Conservation (phyloP, 2,797 vertebrate species). For the Muscicapa comitata region DNA sequence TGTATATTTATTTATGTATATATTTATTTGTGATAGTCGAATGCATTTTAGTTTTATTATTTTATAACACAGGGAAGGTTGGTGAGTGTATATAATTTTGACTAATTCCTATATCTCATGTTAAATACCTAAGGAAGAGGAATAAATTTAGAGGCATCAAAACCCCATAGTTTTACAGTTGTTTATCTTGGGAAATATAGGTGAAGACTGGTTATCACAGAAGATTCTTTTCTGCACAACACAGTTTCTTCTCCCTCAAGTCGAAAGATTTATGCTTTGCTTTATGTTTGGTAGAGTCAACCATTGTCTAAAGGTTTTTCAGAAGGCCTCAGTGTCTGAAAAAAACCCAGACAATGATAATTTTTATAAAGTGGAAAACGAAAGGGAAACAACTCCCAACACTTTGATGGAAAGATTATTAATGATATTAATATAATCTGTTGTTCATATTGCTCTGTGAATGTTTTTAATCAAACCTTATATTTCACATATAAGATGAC, state of each 20-base stretch:
- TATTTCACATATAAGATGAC: constrained; percentile 47
- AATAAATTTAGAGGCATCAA: neutral
- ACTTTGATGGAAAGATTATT: constrained; percentile 23
- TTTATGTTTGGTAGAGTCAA: neutral
- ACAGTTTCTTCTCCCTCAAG: neutral
- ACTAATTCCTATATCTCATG: neutral
- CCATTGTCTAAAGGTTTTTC: neutral
- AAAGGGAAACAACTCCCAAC: neutral
- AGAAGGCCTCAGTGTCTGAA: neutral
- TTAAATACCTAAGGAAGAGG: neutral
- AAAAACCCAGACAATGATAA: neutral
- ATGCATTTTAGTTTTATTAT: neutral
- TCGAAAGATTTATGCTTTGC: neutral
- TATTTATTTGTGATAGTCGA: neutral
- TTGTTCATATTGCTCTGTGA: constrained; percentile 47
- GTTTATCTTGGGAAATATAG: neutral
- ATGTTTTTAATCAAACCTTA: constrained; percentile 60
- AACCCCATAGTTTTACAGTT: neutral
- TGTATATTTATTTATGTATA: neutral
- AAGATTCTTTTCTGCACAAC: neutral
- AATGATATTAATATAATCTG: neutral
- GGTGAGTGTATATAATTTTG: neutral
- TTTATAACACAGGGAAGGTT: neutral
- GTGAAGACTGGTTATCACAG: neutral
- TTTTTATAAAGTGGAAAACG: neutral